Conservation (phyloP, 2,797 vertebrate species). For the Poeciliopsis paucimaculata region DNA sequence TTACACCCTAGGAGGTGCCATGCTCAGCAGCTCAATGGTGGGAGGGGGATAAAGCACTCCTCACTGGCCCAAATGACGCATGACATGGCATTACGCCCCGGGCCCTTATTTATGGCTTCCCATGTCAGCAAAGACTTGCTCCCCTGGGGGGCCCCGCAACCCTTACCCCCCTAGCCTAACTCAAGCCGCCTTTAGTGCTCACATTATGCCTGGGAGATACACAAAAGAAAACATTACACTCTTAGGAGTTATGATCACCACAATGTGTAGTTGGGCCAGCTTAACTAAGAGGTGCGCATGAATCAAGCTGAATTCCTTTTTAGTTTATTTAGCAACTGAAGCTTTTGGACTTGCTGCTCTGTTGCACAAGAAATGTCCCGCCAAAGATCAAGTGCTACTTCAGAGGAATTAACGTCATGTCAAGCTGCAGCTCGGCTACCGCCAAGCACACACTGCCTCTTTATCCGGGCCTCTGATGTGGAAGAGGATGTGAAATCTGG, state of each 20-base stretch:
- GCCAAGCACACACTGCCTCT: constrained; percentile 70
- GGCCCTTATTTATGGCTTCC: constrained; percentile 85
- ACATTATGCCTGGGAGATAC: constrained; percentile 47
- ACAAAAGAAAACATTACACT: constrained; percentile 39
- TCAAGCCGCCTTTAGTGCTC: constrained; percentile 52
- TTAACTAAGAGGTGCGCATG: constrained; percentile 44
- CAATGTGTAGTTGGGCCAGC: constrained; percentile 49
- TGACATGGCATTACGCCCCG: constrained; percentile 78
- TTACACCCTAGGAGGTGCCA: constrained; percentile 83
- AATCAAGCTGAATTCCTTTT: constrained; percentile 57
- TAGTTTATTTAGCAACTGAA: constrained; percentile 58
- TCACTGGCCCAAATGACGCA: constrained; percentile 81
- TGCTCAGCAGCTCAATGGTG: constrained; percentile 70
- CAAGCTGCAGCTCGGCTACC: constrained; percentile 43
- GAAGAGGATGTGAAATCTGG: constrained; percentile 81
- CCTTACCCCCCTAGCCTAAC: constrained; percentile 60
- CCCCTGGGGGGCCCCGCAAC: constrained; percentile 73
- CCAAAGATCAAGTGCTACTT: constrained; percentile 66
- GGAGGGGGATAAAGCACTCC: constrained; percentile 77
- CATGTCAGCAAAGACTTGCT: constrained; percentile 78
- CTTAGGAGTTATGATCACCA: constrained; percentile 45
- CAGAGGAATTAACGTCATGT: constrained; percentile 71
- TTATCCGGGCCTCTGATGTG: constrained; percentile 75
- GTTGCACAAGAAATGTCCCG: constrained; percentile 54
- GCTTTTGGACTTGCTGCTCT: constrained; percentile 34